phyloP scores from a whole-genome alignment of 2,113 vertebrate genomes.

The Peromyscus polionotus region DNA sequence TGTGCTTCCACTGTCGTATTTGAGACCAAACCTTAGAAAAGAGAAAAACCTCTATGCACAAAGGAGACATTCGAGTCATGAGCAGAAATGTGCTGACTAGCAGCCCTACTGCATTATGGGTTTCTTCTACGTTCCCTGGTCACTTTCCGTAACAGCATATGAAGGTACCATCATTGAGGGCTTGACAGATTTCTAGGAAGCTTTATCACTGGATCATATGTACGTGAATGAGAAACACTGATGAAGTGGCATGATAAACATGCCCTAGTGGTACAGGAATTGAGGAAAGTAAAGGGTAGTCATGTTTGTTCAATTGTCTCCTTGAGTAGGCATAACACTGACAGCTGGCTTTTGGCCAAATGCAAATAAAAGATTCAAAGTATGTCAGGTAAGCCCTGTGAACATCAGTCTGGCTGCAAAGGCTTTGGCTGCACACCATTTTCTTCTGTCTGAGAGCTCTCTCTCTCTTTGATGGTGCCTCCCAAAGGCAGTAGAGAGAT shows the following conservation, averaged over 20 bases:
- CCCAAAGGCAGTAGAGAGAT: background rate
- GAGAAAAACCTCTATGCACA: background rate
- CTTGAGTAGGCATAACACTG: background rate
- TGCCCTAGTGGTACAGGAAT: background rate
- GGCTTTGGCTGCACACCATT: background rate
- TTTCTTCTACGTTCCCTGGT: background rate
- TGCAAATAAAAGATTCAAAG: conserved; percentile 17
- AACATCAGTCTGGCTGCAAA: conserved; percentile 24
- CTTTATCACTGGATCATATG: background rate
- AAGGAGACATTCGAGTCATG: background rate
- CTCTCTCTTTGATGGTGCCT: background rate
- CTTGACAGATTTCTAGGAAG: conserved; percentile 1
- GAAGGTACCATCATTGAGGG: background rate
- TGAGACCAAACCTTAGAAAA: conserved; percentile 23
- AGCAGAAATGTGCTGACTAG: background rate
- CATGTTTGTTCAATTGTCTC: conserved; percentile 47
- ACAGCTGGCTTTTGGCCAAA: background rate
- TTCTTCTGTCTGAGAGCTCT: background rate
- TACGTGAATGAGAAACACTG: conserved; percentile 8
- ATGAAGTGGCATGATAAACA: background rate
- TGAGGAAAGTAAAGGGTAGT: background rate
- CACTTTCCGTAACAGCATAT: background rate
- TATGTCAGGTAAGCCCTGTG: background rate
- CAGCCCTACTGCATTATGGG: background rate
- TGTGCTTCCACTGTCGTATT: background rate